phyloP scores from a whole-genome alignment of 64 coral and sea anemone species.

The Orbicella faveolata region DNA sequence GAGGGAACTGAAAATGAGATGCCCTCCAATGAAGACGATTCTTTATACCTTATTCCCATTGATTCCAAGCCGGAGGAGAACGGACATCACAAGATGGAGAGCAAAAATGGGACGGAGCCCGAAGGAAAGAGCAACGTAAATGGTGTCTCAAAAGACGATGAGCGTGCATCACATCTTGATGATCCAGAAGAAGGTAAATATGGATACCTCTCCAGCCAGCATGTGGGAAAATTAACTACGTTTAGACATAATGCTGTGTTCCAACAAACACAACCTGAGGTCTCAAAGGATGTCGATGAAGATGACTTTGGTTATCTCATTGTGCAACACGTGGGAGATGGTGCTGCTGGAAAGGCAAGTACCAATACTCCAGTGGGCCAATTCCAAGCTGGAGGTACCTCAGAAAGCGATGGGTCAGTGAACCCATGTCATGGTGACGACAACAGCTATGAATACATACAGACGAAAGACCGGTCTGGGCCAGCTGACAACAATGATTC shows the following conservation, averaged over 20 bases:
- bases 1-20: not conserved
- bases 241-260: not conserved
- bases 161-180: no score
- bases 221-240: not conserved
- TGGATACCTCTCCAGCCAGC: not conserved
- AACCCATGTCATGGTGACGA: not conserved
- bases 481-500: not conserved
- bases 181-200: no score
- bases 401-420: not conserved
- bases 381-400: not conserved
- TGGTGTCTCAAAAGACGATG: not conserved
- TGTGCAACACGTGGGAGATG: not conserved
- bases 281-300: not conserved
- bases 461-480: not conserved
- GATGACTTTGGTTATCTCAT: not conserved
- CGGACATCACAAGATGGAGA: not conserved
- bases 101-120: not conserved
- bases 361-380: not conserved
- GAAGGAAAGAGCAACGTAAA: not conserved
- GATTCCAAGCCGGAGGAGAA: not conserved
- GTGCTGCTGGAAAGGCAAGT: not conserved
- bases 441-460: not conserved
- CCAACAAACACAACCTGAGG: not conserved
- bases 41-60: not conserved
- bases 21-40: not conserved